Base-by-base conservation (phyloP, 2,113 vertebrate genomes). In the Speoplatyrhinus poulsoni region DNA sequence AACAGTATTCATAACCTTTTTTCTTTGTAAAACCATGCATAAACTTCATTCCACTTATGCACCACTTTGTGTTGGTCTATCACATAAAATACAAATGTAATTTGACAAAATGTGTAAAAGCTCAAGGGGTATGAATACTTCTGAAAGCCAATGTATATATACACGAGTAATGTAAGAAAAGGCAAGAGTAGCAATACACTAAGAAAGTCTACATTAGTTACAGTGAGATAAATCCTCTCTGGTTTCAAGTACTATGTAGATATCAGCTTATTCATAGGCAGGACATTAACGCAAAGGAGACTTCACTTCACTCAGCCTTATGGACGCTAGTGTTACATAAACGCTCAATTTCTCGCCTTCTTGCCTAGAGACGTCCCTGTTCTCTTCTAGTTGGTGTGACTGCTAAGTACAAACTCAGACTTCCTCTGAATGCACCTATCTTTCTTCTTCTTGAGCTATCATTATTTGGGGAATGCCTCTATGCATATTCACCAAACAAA, bases 221-320 rank as follows among this genome's bases (percentile, higher is more conserved):
- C 63, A 80, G 69, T 70, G 67, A 78, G 53, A n/a, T 46, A 75
- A 54, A 67, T 70, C 70, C 53, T 57, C 26, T 36, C 46, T 49
- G 60, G 54, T 15, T 76, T 75, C 63, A 19, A 73, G 62, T 57
- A 70, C 12, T 13, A 41, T 41, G 5, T 41, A 41, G 36, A 53
- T 10, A 52, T 48, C 72, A 65, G 53, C 10, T 68, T 77, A 70
- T 80, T 85, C 73, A 83, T 82, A 53, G 70, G 9, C 53, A 59
- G 78, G 72, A 78, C 60, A 83, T 77, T 66, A 62, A 26, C 82
- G 79, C 67, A 46, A 81, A 74, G 60, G 50, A 68, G 77, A 65
- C 57, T 79, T 71, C 70, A 52, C 77, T 77, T 77, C 80, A 77
- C 73, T 83, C 76, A 82, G 75, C 77, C 41, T 70, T 80, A 81